Evolutionary conservation across 2,888 invertebrate genomes (phyloP).

Genomic region (Chelonus formosanus): DNA sequence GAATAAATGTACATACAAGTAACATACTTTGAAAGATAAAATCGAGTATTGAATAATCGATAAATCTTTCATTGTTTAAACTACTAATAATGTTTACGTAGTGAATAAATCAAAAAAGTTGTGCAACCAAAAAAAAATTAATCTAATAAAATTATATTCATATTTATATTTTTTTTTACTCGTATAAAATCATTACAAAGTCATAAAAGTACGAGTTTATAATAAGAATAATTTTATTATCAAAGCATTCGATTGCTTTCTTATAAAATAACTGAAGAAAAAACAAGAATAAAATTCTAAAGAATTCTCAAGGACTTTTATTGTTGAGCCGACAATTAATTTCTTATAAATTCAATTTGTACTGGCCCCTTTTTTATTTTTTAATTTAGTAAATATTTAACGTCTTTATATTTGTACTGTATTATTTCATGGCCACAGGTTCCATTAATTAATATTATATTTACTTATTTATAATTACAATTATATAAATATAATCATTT

Average conservation of each 20-base stretch:
- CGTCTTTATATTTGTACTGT: constrained; percentile 32
- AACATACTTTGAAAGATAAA: constrained; percentile 34
- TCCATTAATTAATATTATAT: constrained; percentile 26
- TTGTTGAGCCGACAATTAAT: constrained; percentile 26
- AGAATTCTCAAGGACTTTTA: constrained; percentile 19
- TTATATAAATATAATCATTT: constrained; percentile 29
- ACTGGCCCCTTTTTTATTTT: constrained; percentile 25
- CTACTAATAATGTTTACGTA: constrained; percentile 27
- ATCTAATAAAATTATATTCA: background rate
- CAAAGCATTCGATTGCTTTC: background rate
- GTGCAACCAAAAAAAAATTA: background rate
- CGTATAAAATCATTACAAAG: too few relatives aligned
- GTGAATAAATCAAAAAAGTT: constrained; percentile 21
- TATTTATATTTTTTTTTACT: too few relatives aligned
- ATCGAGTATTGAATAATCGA: constrained; percentile 20
- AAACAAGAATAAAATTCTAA: constrained; percentile 4
- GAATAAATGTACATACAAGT: constrained; percentile 28
- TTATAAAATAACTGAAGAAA: constrained; percentile 15
- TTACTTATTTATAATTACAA: constrained; percentile 17
- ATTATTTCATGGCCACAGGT: constrained; percentile 31
- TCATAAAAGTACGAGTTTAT: too few relatives aligned
- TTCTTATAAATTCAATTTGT: constrained; percentile 23
- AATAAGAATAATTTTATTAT: background rate
- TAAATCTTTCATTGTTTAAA: constrained; percentile 23
- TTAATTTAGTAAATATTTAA: constrained; percentile 22